Percentiles rank a stretch among this genome's conserved stretches.
These are phyloP conservation scores for Nycticorax nycticorax DNA, from an alignment of 2,113 vertebrate species.

Conservation along the genomic window DNA sequence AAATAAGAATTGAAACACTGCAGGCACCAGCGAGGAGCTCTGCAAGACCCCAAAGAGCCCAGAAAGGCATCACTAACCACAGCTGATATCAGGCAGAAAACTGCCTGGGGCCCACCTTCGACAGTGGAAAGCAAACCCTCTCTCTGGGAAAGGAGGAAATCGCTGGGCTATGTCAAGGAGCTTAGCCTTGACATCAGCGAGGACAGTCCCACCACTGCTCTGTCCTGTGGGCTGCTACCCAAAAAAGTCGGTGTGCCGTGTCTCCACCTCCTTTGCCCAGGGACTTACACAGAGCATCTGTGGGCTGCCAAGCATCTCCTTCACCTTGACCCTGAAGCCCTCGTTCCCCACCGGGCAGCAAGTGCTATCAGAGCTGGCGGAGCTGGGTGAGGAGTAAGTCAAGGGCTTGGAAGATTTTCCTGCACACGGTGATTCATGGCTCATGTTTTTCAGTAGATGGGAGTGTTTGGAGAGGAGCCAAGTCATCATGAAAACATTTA, in stretches of 20 bases:
- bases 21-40: background rate
- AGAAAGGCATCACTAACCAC: background rate
- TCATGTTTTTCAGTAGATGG: conserved; percentile 30
- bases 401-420: conserved; percentile 47
- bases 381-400: conserved; percentile 29
- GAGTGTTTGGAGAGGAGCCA: conserved; percentile 52
- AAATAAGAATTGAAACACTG: background rate
- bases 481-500: conserved; percentile 60
- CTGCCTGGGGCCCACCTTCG: background rate
- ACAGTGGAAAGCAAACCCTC: background rate
- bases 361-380: background rate
- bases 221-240: background rate
- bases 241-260: background rate
- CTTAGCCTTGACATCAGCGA: background rate
- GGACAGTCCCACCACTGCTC: background rate
- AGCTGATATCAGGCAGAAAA: background rate
- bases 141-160: background rate
- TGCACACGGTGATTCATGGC: background rate
- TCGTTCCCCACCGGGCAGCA: background rate
- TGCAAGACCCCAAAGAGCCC: background rate
- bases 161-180: background rate
- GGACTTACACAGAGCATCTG: background rate
- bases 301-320: background rate
- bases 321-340: background rate
- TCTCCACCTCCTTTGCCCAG: background rate